Evolutionary conservation across 35 echinoderm and acorn worm species (phyloP).

Genomic region (Anneissia japonica): DNA sequence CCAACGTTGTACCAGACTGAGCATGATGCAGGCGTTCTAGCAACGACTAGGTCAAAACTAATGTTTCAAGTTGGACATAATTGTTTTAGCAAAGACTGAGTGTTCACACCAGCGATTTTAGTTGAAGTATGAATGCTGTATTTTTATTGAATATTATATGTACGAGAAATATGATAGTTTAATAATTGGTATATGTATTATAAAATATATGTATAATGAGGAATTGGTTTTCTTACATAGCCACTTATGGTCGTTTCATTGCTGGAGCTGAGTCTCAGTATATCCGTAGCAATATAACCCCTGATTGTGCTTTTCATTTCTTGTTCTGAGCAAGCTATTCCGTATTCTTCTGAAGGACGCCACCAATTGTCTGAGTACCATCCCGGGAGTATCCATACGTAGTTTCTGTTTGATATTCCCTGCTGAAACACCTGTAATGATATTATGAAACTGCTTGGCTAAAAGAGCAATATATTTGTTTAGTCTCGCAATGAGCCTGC

Average conservation of each 20-base stretch:
- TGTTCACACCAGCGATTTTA: too few species aligned
- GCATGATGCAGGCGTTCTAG: too few species aligned
- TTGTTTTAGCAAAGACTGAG: too few species aligned
- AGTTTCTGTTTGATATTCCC: slow-evolving; percentile 46
- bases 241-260: slow-evolving; percentile 76
- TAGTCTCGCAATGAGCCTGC: too few species aligned
- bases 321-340: slow-evolving; percentile 34
- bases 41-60: too few species aligned
- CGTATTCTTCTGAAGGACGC: slow-evolving; percentile 2
- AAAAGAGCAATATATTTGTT: too few species aligned
- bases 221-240: slow-evolving; percentile 44
- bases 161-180: not conserved
- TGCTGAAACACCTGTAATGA: slow-evolving; percentile 60
- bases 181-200: not conserved
- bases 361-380: slow-evolving; percentile 71
- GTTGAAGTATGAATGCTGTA: too few species aligned
- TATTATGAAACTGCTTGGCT: not conserved
- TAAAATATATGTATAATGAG: not conserved
- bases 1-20: too few species aligned
- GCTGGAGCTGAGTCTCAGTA: slow-evolving; percentile 63
- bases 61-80: too few species aligned
- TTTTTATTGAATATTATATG: not conserved
- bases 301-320: slow-evolving; percentile 30
- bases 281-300: slow-evolving; percentile 81
- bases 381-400: slow-evolving; percentile 83